A percentile compares a stretch with the other conserved stretches of the same genome.
phyloP scores from a whole-genome alignment of 2,888 invertebrate genomes.

The Ischnura elegans region DNA sequence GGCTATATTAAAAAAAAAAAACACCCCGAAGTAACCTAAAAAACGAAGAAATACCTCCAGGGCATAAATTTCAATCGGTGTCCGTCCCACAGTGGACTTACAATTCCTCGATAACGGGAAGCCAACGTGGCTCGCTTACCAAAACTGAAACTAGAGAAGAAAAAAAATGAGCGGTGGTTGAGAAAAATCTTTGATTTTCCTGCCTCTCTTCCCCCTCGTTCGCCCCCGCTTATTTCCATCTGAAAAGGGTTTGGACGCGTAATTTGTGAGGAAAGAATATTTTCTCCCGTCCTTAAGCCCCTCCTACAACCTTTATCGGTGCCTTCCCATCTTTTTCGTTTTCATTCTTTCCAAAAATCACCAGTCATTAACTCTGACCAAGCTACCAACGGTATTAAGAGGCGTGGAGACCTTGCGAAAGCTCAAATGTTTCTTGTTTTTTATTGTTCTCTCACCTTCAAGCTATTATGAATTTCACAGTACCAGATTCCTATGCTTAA shows the following conservation, averaged over 20 bases:
- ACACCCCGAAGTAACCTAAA: background rate
- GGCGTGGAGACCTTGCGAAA: background rate
- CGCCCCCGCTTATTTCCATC: background rate
- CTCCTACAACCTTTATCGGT: background rate
- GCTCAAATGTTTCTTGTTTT: no score
- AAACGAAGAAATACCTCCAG: background rate
- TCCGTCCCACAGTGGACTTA: constrained; percentile 1
- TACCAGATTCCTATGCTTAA: no score
- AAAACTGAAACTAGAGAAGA: background rate
- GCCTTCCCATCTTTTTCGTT: background rate
- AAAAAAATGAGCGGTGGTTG: background rate
- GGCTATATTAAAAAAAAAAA: background rate
- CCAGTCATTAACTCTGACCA: background rate
- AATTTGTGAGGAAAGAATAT: constrained; percentile 8
- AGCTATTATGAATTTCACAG: no score
- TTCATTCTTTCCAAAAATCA: background rate
- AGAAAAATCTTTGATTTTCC: background rate
- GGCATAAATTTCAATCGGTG: background rate
- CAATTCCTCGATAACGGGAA: constrained; percentile 10
- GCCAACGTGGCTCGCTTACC: background rate
- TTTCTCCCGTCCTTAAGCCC: background rate
- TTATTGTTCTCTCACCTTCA: no score
- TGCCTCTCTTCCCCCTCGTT: background rate
- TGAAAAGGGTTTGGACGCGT: constrained; percentile 8
- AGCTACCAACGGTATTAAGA: background rate